Conservation (phyloP, 2,797 vertebrate genomes). For the Peromyscus attwateri region DNA sequence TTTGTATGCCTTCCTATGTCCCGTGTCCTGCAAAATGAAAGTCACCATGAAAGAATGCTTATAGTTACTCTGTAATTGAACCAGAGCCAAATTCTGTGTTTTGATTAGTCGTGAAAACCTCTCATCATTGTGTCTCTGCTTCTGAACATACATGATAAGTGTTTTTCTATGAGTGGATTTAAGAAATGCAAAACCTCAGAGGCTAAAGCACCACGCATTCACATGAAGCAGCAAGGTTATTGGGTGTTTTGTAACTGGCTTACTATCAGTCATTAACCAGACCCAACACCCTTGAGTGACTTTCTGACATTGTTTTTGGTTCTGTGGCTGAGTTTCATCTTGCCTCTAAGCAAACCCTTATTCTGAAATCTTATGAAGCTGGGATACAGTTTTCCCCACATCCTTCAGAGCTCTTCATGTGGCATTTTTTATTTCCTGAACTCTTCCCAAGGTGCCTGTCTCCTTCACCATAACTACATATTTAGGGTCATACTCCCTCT, state of each 20-base stretch:
- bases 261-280: not conserved
- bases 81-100: not conserved
- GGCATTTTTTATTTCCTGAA: not conserved
- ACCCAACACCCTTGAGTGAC: not conserved
- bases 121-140: not conserved
- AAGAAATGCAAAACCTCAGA: slow-evolving; percentile 18
- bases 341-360: not conserved
- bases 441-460: not conserved
- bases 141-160: not conserved
- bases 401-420: not conserved
- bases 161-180: not conserved
- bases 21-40: slow-evolving; percentile 18
- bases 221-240: not conserved
- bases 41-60: slow-evolving; percentile 9
- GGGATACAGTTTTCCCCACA: not conserved
- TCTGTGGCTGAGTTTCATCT: not conserved
- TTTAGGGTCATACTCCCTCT: not conserved
- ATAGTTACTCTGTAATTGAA: not conserved
- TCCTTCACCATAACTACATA: not conserved
- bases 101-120: not conserved
- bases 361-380: not conserved
- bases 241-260: not conserved
- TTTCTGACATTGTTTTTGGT: not conserved
- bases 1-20: not conserved
- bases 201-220: not conserved